Conservation (phyloP, 1,140 invertebrate genomes). For the Patella vulgata region DNA sequence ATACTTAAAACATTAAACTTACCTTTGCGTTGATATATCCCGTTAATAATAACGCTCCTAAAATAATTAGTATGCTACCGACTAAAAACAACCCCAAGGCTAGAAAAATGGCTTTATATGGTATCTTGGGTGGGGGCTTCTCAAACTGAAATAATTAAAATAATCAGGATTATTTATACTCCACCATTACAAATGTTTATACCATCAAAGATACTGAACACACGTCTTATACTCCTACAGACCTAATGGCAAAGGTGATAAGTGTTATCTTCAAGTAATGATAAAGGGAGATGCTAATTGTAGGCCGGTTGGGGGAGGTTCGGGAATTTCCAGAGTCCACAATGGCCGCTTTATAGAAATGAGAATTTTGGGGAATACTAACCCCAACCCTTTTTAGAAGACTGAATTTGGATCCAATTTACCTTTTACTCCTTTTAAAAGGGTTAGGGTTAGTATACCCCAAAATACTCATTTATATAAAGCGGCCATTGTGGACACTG, state of each 20-base stretch:
- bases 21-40: conserved; percentile 82
- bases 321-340: too few species aligned
- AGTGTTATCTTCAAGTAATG: not conserved
- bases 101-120: conserved; percentile 83
- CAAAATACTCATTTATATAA: too few species aligned
- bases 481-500: too few species aligned
- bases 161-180: conserved; percentile 4
- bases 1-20: conserved; percentile 36
- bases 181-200: not conserved
- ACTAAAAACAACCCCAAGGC: conserved; percentile 79
- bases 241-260: not conserved
- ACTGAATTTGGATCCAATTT: too few species aligned
- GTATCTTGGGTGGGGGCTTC: conserved; percentile 74
- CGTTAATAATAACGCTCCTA: conserved; percentile 80
- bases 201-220: too few species aligned
- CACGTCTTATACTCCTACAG: not conserved
- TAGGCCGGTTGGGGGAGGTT: too few species aligned
- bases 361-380: too few species aligned
- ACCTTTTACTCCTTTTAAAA: too few species aligned
- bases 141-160: conserved; percentile 70
- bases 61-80: conserved; percentile 78
- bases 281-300: not conserved
- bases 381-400: too few species aligned
- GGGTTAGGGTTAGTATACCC: too few species aligned
- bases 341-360: too few species aligned